Evolutionary conservation across 2,888 invertebrate genomes (phyloP), one percentile per base, ranked within the genome.

Genomic region (Chironomus riparius): DNA sequence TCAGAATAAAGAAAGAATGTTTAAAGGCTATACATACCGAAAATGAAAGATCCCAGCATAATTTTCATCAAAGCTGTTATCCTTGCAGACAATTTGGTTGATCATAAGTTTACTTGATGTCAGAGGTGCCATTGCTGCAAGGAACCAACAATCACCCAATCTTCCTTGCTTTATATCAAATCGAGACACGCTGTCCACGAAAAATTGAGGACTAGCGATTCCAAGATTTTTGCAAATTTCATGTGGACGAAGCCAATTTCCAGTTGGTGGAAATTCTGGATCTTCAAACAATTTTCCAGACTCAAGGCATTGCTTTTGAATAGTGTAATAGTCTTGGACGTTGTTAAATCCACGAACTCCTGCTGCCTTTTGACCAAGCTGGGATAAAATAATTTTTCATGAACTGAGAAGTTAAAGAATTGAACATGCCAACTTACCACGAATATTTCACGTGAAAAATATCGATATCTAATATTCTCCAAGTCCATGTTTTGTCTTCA

Each of bases 141-240:
- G 85, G 7, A 97, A 86, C 98, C 98, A 98, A 83, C 98, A 98
- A 83, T 98, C 97, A 4, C 98, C 97, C 24, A 98, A 85, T 86
- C 97, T 97, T 75, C 98, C 98, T 84, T 99, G 98, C 80, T 95
- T 94, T 1, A 99, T 95, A 85, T 99, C 99, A 86, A 99, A 99
- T 76, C 99, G 89, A 22, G 95, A 94, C 83, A 94, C 97, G 1
- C 97, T 98, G 80, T 94, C 97, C 61, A 94, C 93, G 83, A 98
- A 97, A 78, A 98, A 89, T 81, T 94, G 90, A 0, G 98, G 97
- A 81, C 94, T 88, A 62, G 90, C 88, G 77, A 87, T 87, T 6
- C 28, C 28, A 5, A 28, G 28, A 28, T 28, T 28, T 6, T 28
- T 28, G 5, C 28, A 28, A 77, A 98, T 93, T 87, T 98, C 94